A percentile compares a stretch with the other conserved stretches of the same genome.
Evolutionary conservation across 2,888 invertebrate genomes (phyloP).

Genomic region (Crocallis elinguaria): DNA sequence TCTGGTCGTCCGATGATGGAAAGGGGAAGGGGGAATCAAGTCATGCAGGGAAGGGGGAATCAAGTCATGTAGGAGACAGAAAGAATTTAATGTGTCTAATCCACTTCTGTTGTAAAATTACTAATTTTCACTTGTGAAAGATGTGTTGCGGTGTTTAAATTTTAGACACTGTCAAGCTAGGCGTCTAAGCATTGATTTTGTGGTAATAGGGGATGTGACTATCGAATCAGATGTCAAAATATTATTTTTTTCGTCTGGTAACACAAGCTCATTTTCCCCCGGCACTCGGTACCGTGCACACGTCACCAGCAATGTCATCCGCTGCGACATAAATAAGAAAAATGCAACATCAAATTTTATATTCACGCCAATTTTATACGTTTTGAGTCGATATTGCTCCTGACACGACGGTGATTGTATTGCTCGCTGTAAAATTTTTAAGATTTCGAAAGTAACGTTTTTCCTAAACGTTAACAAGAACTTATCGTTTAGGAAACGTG

Average conservation of each 20-base stretch:
- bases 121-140: too few species aligned
- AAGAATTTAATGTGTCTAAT: too few species aligned
- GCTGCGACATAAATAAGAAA: constrained; percentile 54
- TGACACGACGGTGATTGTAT: constrained; percentile 67
- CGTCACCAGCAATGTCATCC: constrained; percentile 64
- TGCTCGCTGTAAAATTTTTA: constrained; percentile 59
- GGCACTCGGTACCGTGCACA: constrained; percentile 41
- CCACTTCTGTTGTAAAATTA: too few species aligned
- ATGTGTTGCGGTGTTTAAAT: too few species aligned
- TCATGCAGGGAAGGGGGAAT: too few species aligned
- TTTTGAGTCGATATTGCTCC: constrained; percentile 61
- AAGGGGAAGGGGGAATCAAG: too few species aligned
- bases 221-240: constrained; percentile 1
- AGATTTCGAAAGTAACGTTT: constrained; percentile 25
- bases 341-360: constrained; percentile 64
- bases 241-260: constrained; percentile 5
- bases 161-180: too few species aligned
- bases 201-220: not conserved
- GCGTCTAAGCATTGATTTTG: not conserved
- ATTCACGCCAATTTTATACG: constrained; percentile 65
- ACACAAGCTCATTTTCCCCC: constrained; percentile 48
- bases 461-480: too few species aligned
- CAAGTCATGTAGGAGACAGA: too few species aligned
- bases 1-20: too few species aligned
- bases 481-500: too few species aligned